Conservation (phyloP, 2,113 vertebrate species). For the Triplophysa dalaica region DNA sequence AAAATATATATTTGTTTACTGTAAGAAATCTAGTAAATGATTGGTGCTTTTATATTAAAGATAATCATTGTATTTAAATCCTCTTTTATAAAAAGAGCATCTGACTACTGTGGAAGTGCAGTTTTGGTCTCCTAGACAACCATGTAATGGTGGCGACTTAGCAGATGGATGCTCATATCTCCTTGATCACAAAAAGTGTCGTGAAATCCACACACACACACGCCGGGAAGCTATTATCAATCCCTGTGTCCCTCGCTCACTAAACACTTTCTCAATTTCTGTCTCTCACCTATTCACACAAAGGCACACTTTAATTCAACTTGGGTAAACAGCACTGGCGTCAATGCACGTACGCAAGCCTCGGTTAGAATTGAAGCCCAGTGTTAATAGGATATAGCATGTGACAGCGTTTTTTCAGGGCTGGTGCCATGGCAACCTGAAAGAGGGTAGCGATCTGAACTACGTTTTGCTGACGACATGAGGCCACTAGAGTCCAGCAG, state of each 20-base stretch:
- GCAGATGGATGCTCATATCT: constrained; percentile 33
- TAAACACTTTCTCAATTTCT: not conserved
- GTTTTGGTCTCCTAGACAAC: constrained; percentile 55
- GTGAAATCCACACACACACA: constrained; percentile 28
- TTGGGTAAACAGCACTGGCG: constrained; percentile 32
- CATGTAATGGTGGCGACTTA: constrained; percentile 37
- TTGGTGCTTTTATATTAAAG: not conserved
- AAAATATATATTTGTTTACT: not conserved
- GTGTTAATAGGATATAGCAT: constrained; percentile 60
- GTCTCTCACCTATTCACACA: constrained; percentile 4
- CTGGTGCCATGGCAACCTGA: constrained; percentile 71
- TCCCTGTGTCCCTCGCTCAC: not conserved
- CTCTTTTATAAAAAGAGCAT: constrained; percentile 33
- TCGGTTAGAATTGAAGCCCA: constrained; percentile 14
- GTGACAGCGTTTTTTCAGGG: constrained; percentile 69
- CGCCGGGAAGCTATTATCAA: not conserved
- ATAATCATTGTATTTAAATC: not conserved
- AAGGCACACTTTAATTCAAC: constrained; percentile 20
- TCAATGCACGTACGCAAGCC: constrained; percentile 24
- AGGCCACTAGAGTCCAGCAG: constrained; percentile 53
- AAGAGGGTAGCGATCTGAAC: constrained; percentile 64
- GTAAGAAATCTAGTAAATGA: not conserved
- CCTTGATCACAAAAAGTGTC: constrained; percentile 22
- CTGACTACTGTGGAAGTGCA: constrained; percentile 37
- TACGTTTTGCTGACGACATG: constrained; percentile 58